Base-by-base conservation (phyloP, 2,888 invertebrate genomes). In the Danaus chrysippus region DNA sequence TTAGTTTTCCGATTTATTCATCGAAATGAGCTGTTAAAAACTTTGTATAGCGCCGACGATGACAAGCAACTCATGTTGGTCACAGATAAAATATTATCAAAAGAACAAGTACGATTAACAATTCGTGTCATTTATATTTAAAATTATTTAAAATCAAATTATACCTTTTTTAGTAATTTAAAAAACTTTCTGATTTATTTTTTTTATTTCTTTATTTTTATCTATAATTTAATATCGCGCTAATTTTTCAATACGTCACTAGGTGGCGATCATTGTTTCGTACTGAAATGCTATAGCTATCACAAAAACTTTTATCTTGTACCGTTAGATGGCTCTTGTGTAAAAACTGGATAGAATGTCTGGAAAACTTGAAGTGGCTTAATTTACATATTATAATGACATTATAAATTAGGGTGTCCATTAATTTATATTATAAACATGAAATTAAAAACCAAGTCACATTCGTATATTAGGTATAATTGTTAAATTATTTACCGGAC, bases 31-130 rank as follows among this genome's bases (percentile, higher is more conserved):
- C 46, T 46, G 23, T 59, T 46, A 41, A 43, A 57, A 57, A 34
- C 52, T 56, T 70, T 71, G 71, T 72, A 74, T 75, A 75, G 78
- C 64, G 57, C 65, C 79, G 71, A 76, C 76, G 75, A 86, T 85
- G 85, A 86, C 86, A 85, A 86, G 84, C 86, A 82, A 79, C 71
- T 71, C 69, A 59, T 66, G 68, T 67, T 65, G 44, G 12, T 56
- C 67, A 70, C 65, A 70, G 61, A 63, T 42, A 42, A n/a, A 9
- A 8, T n/a, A 23, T 12, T 42, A 10, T n/a, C 49, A 34, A 34
- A 34, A 34, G 8, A 34, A 23, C 57, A 44, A 46, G 54, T 57
- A 54, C 61, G 57, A 58, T 52, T 56, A 61, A 61, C 42, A 54
- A 43, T 59, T 56, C 56, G 42, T 34, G 15, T 41, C 23, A 52